Conservation (phyloP, 2,113 vertebrate genomes). For the Rousettus leschenaultii region DNA sequence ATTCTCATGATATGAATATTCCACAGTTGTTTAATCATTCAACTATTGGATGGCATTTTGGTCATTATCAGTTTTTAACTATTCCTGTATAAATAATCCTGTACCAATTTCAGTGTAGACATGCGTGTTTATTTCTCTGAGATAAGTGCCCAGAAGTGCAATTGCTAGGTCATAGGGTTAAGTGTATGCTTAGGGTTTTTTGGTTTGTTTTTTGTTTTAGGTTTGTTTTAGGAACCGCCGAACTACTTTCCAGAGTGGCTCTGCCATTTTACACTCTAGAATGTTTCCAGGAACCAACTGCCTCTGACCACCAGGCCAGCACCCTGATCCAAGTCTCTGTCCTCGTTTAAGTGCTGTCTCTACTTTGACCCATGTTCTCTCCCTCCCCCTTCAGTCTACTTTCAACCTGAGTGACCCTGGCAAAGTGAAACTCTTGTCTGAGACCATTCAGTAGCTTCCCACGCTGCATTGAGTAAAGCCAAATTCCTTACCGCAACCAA, state of each 20-base stretch:
- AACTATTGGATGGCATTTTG: not conserved
- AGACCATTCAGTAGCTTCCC: fast-evolving
- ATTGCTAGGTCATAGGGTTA: not conserved
- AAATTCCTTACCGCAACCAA: not conserved
- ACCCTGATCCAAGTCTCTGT: too few relatives aligned
- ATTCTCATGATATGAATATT: not conserved
- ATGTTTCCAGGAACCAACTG: not conserved
- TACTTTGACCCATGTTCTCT: not conserved
- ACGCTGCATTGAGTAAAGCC: not conserved
- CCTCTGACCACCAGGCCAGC: not conserved
- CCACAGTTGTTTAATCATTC: not conserved
- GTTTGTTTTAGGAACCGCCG: not conserved
- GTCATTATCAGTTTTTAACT: not conserved
- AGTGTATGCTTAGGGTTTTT: not conserved
- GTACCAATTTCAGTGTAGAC: not conserved
- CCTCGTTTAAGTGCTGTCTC: not conserved
- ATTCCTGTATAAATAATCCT: not conserved
- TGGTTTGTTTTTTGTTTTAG: not conserved
- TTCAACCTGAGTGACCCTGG: not conserved
- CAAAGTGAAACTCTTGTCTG: not conserved
- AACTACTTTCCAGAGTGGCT: not conserved
- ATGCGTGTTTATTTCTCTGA: not conserved
- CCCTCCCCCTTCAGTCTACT: not conserved
- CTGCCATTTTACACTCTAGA: not conserved
- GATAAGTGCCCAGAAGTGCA: not conserved